Evolutionary conservation across 2,797 vertebrate species (phyloP), one percentile per base, ranked within the genome.

Genomic region (Buceros bicornis): DNA sequence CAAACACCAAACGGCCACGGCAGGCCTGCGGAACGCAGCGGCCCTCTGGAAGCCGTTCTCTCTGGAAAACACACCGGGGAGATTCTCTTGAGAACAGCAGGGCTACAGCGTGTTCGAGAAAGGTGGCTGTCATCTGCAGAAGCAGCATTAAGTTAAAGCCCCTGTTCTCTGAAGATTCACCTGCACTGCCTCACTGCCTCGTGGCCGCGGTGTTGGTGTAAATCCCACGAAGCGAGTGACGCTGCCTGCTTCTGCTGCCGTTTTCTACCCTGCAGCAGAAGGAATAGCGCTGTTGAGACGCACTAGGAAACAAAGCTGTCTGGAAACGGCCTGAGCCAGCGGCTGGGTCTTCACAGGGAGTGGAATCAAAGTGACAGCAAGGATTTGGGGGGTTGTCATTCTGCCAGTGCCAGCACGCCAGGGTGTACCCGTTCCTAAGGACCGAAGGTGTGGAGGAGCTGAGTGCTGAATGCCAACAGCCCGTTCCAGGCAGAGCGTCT

Each of bases 331-430:
- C 67, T 69, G 71, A 85, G 40, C 60, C 42, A 33, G 50, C 33
- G 70, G 16, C 85, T 89, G 35, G 28, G 35, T n/a, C 91, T 93
- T 89, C 62, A 15, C 43, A 47, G 42, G 28, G 64, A 80, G 57
- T 26, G 61, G 82, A 92, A 80, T 73, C 65, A 70, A 43, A 73
- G 50, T 13, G 69, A 83, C 61, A 60, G 82, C 28, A 33, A 82
- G 81, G 86, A 70, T 89, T 82, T 47, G 50, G 78, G 79, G 86
- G 80, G 71, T 81, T 84, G 92, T 84, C 88, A 4, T 62, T 73
- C 53, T 81, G 89, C 84, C 89, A 91, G 71, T 20, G 92, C 42
- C 89, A 87, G 71, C 60, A 64, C 35, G 47, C 58, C 33, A 53
- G 67, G 42, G 40, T 58, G 33, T 80, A 47, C 74, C 51, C 61